Percentiles rank a stretch among this genome's conserved stretches.
These are phyloP conservation scores for Amia ocellicauda DNA, from an alignment of 2,113 vertebrate genomes.

Conservation along the genomic window DNA sequence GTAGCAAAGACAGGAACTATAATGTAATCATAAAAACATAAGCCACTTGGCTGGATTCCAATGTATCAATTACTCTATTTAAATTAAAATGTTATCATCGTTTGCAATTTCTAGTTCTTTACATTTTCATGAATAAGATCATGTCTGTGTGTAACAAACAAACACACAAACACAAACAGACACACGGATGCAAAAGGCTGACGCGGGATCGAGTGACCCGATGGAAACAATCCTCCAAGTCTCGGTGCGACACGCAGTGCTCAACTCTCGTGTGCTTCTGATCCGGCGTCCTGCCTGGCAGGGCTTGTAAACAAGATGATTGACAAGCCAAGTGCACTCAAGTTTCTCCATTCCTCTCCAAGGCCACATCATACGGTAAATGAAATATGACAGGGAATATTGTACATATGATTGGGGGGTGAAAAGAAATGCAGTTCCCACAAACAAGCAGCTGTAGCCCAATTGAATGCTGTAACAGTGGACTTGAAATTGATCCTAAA, in stretches of 20 bases:
- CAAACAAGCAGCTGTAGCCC: conserved; percentile 43
- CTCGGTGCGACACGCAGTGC: too few relatives aligned
- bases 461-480: conserved; percentile 40
- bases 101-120: conserved; percentile 45
- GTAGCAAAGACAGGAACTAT: conserved; percentile 35
- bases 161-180: too few relatives aligned
- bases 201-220: too few relatives aligned
- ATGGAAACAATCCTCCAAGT: too few relatives aligned
- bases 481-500: conserved; percentile 30
- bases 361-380: conserved; percentile 39
- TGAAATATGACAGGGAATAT: conserved; percentile 52
- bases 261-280: too few relatives aligned
- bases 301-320: conserved; percentile 16
- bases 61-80: conserved; percentile 39
- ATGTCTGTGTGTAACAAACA: too few relatives aligned
- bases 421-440: conserved; percentile 36
- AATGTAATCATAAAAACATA: conserved; percentile 38
- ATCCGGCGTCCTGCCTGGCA: too few relatives aligned
- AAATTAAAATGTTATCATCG: conserved; percentile 39
- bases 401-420: conserved; percentile 47
- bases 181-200: too few relatives aligned
- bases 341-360: conserved; percentile 7
- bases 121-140: conserved; percentile 39
- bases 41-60: conserved; percentile 44
- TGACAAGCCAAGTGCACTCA: conserved; percentile 30